A percentile compares a stretch with the other conserved stretches of the same genome.
These are phyloP conservation scores for Morpho deidamia DNA, from an alignment of 2,888 invertebrate genomes.

Conservation along the genomic window DNA sequence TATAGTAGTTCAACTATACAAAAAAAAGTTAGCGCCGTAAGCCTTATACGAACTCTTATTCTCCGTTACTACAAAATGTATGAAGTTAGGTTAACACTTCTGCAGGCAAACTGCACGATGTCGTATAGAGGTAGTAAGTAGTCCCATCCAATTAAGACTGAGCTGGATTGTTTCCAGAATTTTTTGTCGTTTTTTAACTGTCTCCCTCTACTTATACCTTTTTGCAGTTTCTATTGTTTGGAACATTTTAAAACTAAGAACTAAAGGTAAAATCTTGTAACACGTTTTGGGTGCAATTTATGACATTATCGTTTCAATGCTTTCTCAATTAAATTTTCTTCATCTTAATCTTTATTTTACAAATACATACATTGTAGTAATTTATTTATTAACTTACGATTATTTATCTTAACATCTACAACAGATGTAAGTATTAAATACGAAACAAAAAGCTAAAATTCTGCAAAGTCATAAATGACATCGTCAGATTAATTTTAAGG, in stretches of 20 bases:
- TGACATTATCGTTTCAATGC: too few relatives aligned
- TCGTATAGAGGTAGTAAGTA: constrained; percentile 72
- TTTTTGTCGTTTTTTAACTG: constrained; percentile 69
- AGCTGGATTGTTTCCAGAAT: constrained; percentile 68
- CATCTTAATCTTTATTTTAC: too few relatives aligned
- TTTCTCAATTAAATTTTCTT: too few relatives aligned
- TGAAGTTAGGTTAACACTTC: constrained; percentile 11
- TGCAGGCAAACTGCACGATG: constrained; percentile 34
- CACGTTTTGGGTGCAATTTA: too few relatives aligned
- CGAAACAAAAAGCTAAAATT: too few relatives aligned
- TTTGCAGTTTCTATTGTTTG: constrained; percentile 19
- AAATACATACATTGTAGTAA: too few relatives aligned
- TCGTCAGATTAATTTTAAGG: too few relatives aligned
- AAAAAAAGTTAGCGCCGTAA: not conserved
- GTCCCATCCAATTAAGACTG: constrained; percentile 75
- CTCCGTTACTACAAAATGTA: constrained; percentile 4
- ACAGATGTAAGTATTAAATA: too few relatives aligned
- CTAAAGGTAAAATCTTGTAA: not conserved
- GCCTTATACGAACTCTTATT: constrained; percentile 1
- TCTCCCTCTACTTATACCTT: constrained; percentile 50
- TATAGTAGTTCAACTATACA: too few relatives aligned
- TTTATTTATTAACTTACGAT: too few relatives aligned
- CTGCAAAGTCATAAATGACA: too few relatives aligned
- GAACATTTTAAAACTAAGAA: not conserved
- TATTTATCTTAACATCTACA: too few relatives aligned